phyloP scores from a whole-genome alignment of 2,797 vertebrate species.

The Schizopygopsis pylzovi region DNA sequence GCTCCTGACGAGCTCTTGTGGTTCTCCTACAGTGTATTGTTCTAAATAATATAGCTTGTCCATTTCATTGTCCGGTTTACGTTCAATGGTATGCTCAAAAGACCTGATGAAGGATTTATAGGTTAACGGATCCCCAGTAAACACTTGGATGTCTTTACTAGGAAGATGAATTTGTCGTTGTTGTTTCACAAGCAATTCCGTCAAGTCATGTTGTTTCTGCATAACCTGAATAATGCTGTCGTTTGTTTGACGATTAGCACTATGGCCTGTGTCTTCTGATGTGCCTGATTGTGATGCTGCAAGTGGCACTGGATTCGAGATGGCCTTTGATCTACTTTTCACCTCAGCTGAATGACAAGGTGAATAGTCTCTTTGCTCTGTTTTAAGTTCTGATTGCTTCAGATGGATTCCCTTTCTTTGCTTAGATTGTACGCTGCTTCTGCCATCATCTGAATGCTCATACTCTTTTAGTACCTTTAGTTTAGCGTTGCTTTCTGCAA shows the following conservation, averaged over 20 bases:
- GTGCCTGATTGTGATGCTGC: not conserved
- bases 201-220: not conserved
- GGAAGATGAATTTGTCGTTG: not conserved
- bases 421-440: not conserved
- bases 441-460: not conserved
- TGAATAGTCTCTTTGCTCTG: not conserved
- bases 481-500: not conserved
- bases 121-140: not conserved
- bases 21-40: not conserved
- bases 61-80: not conserved
- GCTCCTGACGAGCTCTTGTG: not conserved
- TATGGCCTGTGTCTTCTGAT: not conserved
- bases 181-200: not conserved
- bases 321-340: not conserved
- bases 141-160: slow-evolving; percentile 1
- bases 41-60: not conserved
- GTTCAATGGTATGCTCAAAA: not conserved
- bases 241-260: not conserved
- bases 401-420: not conserved
- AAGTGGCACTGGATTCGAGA: not conserved
- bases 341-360: not conserved
- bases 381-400: not conserved
- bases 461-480: not conserved
- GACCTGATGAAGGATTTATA: not conserved
- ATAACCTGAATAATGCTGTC: not conserved